Base-by-base conservation (phyloP, 1,140 invertebrate genomes). In the Cheumatopsyche charites region DNA sequence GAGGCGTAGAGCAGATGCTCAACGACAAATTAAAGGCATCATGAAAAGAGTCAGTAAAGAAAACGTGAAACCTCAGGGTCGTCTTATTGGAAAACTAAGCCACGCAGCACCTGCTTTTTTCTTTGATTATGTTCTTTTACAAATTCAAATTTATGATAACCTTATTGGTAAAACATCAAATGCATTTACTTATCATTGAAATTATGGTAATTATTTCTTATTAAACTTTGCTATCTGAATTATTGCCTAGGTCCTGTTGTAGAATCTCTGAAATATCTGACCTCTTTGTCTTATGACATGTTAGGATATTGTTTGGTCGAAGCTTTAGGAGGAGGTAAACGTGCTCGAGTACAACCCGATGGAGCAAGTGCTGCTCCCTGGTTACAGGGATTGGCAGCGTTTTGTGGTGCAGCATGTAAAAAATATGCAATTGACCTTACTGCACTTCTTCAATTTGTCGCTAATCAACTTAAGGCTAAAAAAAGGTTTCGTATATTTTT, bases 41-140 rank as follows among this genome's bases (percentile, higher is more conserved):
- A 97, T 99, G 94, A 98, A 98, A 84, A 87, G 97, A 61, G 92
- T 99, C 1, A 97, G 94, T 77, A 99, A 99, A 81, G 98, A 99
- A 82, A 99, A 97, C 78, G 95, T 99, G 1, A 99, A 99, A 82
- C 95, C 93, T 0, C 92, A 97, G 66, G 97, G 98, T 6, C 84
- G 98, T 70, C 90, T 94, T 41, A 92, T 99, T 68, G 98, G 97
- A 13, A 99, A 99, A 86, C 85, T 99, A 15, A 97, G 95, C 29
- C 97, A 99, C 80, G 96, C 93, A 66, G 94, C 96, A 58, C 98
- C 98, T 0, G 94, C 93, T 21, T 92, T 97, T 76, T 84, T 99
- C 0, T 98, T 99, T 79, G 96, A 99, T 84, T 99, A 99, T 84
- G 94, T 96, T 82, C 83, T 88, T 23, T 79, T 90, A 67, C 94